Conservation (phyloP, 2,113 vertebrate species). For the Spheniscus mendiculus region DNA sequence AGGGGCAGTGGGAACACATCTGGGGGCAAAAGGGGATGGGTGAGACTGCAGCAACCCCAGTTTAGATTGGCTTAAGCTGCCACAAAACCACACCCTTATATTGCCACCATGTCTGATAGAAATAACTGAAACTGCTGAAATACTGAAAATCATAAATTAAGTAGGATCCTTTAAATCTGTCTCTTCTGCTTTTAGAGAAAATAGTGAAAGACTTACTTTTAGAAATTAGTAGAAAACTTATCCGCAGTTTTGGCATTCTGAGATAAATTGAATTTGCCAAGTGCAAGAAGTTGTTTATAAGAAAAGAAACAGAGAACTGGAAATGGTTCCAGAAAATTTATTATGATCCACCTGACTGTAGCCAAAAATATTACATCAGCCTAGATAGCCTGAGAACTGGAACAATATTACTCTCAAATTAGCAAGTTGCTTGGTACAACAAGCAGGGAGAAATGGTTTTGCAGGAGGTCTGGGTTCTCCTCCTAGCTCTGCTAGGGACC, state of each 20-base stretch:
- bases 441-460: slow-evolving; percentile 37
- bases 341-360: not conserved
- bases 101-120: not conserved
- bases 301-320: slow-evolving; percentile 27
- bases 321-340: slow-evolving; percentile 17
- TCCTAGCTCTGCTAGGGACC: not conserved
- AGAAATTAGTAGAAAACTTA: not conserved
- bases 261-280: slow-evolving; percentile 1
- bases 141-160: not conserved
- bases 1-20: not conserved
- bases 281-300: slow-evolving; percentile 42
- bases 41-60: not conserved
- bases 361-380: slow-evolving; percentile 55
- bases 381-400: slow-evolving; percentile 23
- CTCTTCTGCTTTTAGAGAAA: not conserved
- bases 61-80: not conserved
- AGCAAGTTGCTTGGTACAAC: slow-evolving; percentile 23
- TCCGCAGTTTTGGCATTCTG: not conserved
- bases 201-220: not conserved
- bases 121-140: not conserved
- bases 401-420: slow-evolving; percentile 28
- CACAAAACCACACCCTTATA: not conserved
- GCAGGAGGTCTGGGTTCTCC: slow-evolving; percentile 47
- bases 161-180: not conserved
- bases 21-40: not conserved